These are phyloP conservation scores for Grallaria varia DNA, from an alignment of 2,113 vertebrate genomes.

Conservation along the genomic window DNA sequence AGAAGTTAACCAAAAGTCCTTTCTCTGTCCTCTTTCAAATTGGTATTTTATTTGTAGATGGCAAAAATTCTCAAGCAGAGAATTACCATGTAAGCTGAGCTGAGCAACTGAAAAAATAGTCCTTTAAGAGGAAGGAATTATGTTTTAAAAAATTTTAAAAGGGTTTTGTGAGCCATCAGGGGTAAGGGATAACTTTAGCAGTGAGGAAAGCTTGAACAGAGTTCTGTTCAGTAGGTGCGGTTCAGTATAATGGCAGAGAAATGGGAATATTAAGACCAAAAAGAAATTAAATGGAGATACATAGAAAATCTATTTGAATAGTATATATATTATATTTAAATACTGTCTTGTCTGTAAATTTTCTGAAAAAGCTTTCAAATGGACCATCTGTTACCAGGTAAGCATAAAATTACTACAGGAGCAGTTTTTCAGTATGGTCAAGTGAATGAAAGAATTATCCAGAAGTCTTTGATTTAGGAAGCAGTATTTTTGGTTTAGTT, in stretches of 20 bases:
- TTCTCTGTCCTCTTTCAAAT: neutral
- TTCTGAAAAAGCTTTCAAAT: neutral
- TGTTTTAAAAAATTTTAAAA: neutral
- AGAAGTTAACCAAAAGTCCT: neutral
- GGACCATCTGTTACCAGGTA: neutral
- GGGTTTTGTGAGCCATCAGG: neutral
- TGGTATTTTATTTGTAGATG: neutral
- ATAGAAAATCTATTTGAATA: neutral
- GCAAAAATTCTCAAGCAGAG: neutral
- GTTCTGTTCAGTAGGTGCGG: neutral
- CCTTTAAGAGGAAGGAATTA: neutral
- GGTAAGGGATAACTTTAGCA: neutral
- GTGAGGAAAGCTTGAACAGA: neutral
- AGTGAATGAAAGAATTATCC: conserved; percentile 14
- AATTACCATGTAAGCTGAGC: neutral
- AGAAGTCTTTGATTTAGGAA: conserved; percentile 3
- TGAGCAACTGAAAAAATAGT: neutral
- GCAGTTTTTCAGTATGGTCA: neutral
- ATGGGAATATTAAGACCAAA: neutral
- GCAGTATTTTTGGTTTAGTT: neutral
- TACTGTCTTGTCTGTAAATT: neutral
- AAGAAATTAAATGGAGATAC: neutral
- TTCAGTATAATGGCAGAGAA: neutral
- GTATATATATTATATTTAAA: neutral
- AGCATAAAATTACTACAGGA: neutral